Evolutionary conservation across 2,888 invertebrate genomes (phyloP).

Genomic region (Amphipyra berbera): DNA sequence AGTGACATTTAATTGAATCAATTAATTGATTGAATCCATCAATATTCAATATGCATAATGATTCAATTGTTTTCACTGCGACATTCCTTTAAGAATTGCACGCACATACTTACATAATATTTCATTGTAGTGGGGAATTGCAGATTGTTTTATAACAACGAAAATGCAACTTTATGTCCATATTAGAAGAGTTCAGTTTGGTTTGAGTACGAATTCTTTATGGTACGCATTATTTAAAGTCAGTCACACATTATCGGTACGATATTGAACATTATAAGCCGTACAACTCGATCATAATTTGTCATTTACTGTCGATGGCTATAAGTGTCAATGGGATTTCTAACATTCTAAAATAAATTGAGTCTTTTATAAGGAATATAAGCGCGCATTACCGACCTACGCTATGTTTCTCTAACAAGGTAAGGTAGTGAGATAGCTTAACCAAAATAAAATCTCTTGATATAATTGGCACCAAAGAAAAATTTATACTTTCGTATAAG

Average conservation of each 20-base stretch:
- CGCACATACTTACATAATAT: conserved; percentile 28
- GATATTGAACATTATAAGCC: conserved; percentile 34
- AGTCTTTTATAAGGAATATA: conserved; percentile 39
- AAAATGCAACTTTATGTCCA: conserved; percentile 14
- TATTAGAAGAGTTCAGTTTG: conserved; percentile 18
- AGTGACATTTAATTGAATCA: conserved; percentile 41
- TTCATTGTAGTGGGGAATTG: conserved; percentile 14
- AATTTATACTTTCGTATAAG: too few species aligned
- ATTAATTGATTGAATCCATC: conserved; percentile 48
- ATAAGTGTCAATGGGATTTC: conserved; percentile 31
- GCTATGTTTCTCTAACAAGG: background rate
- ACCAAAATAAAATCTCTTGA: conserved; percentile 11
- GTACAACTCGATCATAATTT: conserved; percentile 45
- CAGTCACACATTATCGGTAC: conserved; percentile 32
- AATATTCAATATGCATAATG: conserved; percentile 53
- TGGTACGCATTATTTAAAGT: conserved; percentile 36
- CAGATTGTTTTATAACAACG: conserved; percentile 5
- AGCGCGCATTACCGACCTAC: conserved; percentile 7
- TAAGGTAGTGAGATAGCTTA: conserved; percentile 1
- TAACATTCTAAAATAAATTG: conserved; percentile 41
- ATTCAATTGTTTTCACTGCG: conserved; percentile 58
- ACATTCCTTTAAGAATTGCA: conserved; percentile 57
- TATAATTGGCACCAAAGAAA: background rate
- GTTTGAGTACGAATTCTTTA: conserved; percentile 1
- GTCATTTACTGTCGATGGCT: conserved; percentile 39